A percentile compares a stretch with the other conserved stretches of the same genome.
These are phyloP conservation scores for Drosophila burlai DNA, from an alignment of 1,140 invertebrate species.

Conservation along the genomic window DNA sequence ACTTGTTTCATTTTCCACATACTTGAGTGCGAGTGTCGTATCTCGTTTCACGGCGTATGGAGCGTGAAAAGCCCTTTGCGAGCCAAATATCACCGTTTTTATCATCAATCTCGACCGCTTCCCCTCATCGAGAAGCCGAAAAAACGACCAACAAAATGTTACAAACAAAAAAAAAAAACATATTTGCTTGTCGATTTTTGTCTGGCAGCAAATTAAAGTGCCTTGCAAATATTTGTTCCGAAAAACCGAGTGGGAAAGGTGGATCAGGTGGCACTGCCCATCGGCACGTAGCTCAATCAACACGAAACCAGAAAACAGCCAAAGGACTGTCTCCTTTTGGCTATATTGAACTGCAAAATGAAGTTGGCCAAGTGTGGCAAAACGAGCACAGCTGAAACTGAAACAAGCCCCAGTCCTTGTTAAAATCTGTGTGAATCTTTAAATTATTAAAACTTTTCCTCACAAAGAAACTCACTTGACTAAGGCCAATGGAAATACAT, in stretches of 20 bases:
- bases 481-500: background rate
- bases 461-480: background rate
- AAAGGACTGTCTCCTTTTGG: background rate
- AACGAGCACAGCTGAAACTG: background rate
- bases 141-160: conserved; percentile 8
- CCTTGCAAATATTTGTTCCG: conserved; percentile 64
- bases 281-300: conserved; percentile 71
- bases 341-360: conserved; percentile 55
- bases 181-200: conserved; percentile 50
- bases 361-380: conserved; percentile 33
- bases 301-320: conserved; percentile 16
- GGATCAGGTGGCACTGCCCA: conserved; percentile 38
- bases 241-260: conserved; percentile 19
- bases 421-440: background rate
- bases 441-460: background rate
- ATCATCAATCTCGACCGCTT: conserved; percentile 36
- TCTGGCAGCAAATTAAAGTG: conserved; percentile 64
- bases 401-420: background rate
- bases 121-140: conserved; percentile 19
- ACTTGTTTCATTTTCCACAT: conserved; percentile 70
- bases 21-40: conserved; percentile 58
- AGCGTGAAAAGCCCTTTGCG: conserved; percentile 65
- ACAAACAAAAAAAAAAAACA: conserved; percentile 5
- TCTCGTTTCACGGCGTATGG: conserved; percentile 73
- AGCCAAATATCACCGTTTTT: conserved; percentile 11